Base-by-base conservation (phyloP, 2,888 invertebrate species). In the Parelbella ahira region DNA sequence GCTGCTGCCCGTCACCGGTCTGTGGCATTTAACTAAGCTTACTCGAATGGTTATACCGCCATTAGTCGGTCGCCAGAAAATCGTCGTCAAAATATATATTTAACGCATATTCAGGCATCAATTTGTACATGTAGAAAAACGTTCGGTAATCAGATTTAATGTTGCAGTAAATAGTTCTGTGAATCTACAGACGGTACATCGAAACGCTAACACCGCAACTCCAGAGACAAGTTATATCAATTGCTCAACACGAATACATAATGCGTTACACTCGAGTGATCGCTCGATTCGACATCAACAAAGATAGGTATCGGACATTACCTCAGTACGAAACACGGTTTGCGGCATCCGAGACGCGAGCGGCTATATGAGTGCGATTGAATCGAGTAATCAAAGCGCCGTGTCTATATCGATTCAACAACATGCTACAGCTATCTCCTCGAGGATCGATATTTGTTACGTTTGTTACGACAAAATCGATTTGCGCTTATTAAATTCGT, bases 381-480 rank as follows among this genome's bases (percentile, higher is more conserved):
- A 82, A 83, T 79, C 83, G 71, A 75, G 72, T 75, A 84, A 86
- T 84, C 86, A 84, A 81, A 81, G 74, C 76, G 64, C 77, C 82
- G 74, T 80, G 84, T 84, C 80, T 73, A 69, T 77, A 81, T 81
- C 79, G 75, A 80, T 79, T 71, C 78, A 75, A 81, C 81, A 78
- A 82, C 67, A 62, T 71, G 67, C 71, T 66, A 68, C 44, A 67
- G 75, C 80, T 82, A 84, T 86, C 86, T 76, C 47, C 52, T 56
- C 54, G 60, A 74, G 77, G 75, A 84, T 86, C 83, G 74, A 79
- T 81, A 81, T 82, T 82, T 78, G 79, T 84, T 75, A 75, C 74
- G 69, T 77, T 78, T 64, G 62, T 57, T 63, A 63, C 60, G 55
- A 67, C 75, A 64, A 80, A 69, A 54, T 47, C 53, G 47, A 62